Base-by-base conservation (phyloP, 2,113 vertebrate species). In the Serilophus lunatus region DNA sequence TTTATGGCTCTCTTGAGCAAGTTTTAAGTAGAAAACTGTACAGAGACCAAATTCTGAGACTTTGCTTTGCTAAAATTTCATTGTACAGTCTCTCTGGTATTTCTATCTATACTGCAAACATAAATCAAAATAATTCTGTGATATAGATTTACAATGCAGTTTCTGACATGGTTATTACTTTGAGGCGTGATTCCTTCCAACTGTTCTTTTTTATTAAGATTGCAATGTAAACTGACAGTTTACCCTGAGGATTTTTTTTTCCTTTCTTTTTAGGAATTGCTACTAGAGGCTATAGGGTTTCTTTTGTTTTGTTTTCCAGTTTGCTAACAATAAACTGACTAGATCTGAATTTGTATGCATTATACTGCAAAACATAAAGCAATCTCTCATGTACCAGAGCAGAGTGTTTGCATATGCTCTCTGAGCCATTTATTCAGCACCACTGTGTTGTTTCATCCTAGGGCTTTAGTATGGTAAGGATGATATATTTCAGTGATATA, bases 121-220 rank as follows among this genome's bases (percentile, higher is more conserved):
- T 96, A 97, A 97, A 97, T 97, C 91, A 97, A 97, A 93, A 95
- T 91, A 97, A 97, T 97, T 96, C 71, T 74, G 33, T 93, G 65
- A 47, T 97, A 95, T 68, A 59, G 65, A 54, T 96, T 91, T 96
- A 85, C 66, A 96, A 78, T 95, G 53, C 82, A 81, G 33, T 93
- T 95, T 93, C 79, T 95, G 82, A 70, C 51, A 26, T 68, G 18
- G 36, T 96, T 95, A 85, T 95, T 96, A 97, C 71, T 96, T 95
- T 77, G 54, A 97, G 72, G 38, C 28, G 36, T 95, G 64, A 94
- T 86, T 68, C 47, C 36, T 93, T 87, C 91, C 36, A 97, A 90
- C 60, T 60, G n/a, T 77, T 95, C 80, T 68, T 94, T 95, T 94
- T 92, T 95, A 90, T 94, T 96, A 92, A 92, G 83, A 95, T 60